Evolutionary conservation across 2,113 vertebrate genomes (phyloP).

Genomic region (Caracal caracal): DNA sequence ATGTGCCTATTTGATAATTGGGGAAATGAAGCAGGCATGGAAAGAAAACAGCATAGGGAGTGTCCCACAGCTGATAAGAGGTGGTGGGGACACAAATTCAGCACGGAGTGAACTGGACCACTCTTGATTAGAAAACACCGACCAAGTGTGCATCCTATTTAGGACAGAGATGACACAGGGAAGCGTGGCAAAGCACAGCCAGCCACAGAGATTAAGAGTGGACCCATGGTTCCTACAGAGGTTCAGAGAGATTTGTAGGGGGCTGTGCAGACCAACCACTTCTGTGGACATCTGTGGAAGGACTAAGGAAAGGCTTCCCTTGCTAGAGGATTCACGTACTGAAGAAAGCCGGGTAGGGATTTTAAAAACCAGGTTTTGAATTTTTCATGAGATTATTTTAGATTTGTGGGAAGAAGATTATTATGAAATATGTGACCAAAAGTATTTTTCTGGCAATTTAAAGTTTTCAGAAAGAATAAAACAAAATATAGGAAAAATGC

Average conservation of each 20-base stretch:
- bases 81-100: not conserved
- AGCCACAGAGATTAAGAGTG: not conserved
- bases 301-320: not conserved
- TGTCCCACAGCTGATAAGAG: not conserved
- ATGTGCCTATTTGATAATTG: not conserved
- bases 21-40: not conserved
- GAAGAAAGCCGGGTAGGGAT: slow-evolving; percentile 32
- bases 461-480: slow-evolving; percentile 55
- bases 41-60: not conserved
- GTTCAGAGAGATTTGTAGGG: not conserved
- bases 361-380: slow-evolving; percentile 59
- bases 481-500: slow-evolving; percentile 50
- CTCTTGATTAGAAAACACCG: not conserved
- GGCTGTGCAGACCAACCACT: not conserved
- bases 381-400: slow-evolving; percentile 69
- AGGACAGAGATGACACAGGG: not conserved
- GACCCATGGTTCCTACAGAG: not conserved
- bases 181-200: not conserved
- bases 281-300: not conserved
- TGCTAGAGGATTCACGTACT: not conserved
- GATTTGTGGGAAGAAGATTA: slow-evolving; percentile 51
- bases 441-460: slow-evolving; percentile 50
- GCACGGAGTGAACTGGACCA: not conserved
- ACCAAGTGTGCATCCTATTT: not conserved
- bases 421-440: slow-evolving; percentile 54